Evolutionary conservation across 2,113 vertebrate species (phyloP), one percentile per base, ranked within the genome.

Genomic region (Oxyruncus cristatus): DNA sequence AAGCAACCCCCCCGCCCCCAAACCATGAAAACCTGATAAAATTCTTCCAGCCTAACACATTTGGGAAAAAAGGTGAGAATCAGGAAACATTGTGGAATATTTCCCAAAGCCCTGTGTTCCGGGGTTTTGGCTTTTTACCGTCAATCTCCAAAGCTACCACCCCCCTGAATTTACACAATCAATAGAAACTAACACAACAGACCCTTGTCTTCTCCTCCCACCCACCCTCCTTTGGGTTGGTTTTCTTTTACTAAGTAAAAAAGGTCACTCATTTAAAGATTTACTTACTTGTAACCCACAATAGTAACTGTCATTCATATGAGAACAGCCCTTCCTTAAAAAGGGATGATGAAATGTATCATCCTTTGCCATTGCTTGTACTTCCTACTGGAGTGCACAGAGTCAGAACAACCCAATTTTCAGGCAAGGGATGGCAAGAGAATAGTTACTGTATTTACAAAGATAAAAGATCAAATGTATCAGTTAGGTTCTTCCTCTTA

Each of bases 1-100:
- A 33, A 66, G 70, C 14, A 55, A 58, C 56, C 1, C 1, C 8
- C 33, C 13, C 53, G 1, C 32, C 53, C 33, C 1, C 2, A 55
- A 63, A 4, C 8, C 17, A 80, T 26, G 13, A 66, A 92, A 84
- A 70, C 14, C 5, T 2, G 2, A 47, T 53, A 44, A 70, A 70
- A 84, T 32, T 24, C 13, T 8, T 22, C 20, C 53, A 70, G 2
- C 18, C 77, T 46, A 62, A 62, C 17, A 42, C 4, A 50, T 32
- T 17, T 70, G 6, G n/a, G 9, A 11, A 11, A 35, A 75, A 65
- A 70, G 39, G 3, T 24, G 28, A 58, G 41, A 70, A 30, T 12
- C 8, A 44, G 41, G 66, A 78, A 78, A 23, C 14, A 41, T 15
- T 61, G 55, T 9, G 58, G n/a, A 77, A 12, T 39, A 37, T 47